These are phyloP conservation scores for Sus cebifrons DNA, from an alignment of 2,797 vertebrate species.

Conservation along the genomic window DNA sequence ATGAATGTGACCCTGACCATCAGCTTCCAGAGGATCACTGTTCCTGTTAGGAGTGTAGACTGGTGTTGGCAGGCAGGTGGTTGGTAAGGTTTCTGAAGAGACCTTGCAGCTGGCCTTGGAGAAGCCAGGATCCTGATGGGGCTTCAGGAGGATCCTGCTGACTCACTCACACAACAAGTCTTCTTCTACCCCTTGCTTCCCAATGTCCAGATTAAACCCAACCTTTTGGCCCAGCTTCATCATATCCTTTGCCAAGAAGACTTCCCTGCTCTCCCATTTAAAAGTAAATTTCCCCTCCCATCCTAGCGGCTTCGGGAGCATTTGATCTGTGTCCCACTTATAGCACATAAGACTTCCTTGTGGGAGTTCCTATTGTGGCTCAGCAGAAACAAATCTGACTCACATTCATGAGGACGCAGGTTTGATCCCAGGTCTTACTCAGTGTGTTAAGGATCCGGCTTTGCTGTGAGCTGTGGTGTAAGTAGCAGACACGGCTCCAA, in stretches of 20 bases:
- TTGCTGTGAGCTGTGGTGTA: too few relatives aligned
- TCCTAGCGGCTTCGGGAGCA: neutral
- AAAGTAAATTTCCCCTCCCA: neutral
- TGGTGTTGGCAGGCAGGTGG: neutral
- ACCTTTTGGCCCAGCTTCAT: neutral
- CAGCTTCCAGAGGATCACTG: neutral
- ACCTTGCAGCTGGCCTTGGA: neutral
- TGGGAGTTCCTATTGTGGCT: too few relatives aligned
- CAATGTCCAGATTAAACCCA: neutral
- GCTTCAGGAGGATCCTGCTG: neutral
- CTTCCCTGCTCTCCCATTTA: neutral
- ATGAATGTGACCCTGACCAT: neutral
- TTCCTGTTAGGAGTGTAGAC: fast-evolving
- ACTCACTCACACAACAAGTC: neutral
- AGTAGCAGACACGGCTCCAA: too few relatives aligned
- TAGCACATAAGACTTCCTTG: neutral
- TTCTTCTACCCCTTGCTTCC: neutral
- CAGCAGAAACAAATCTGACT: too few relatives aligned
- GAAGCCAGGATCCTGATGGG: neutral
- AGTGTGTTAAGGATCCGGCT: too few relatives aligned
- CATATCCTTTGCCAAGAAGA: neutral
- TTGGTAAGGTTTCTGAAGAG: neutral
- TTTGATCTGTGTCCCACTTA: neutral
- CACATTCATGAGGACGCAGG: too few relatives aligned
- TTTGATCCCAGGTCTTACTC: too few relatives aligned